A percentile compares a stretch with the other conserved stretches of the same genome.
phyloP scores from a whole-genome alignment of 1,140 invertebrate genomes.

The Magallana gigas region DNA sequence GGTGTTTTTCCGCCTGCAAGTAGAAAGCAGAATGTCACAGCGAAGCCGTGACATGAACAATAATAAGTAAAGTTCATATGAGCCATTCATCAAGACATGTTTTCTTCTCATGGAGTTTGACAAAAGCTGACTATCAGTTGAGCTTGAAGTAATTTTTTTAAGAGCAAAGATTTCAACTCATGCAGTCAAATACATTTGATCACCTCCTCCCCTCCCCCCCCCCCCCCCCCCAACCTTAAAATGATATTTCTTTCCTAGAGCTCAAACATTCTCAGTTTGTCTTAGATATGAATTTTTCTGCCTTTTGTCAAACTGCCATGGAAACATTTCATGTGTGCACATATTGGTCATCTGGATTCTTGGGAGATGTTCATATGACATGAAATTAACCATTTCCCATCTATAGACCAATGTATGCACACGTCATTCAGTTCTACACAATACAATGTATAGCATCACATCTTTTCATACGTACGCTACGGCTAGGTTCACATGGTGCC shows the following conservation, averaged over 20 bases:
- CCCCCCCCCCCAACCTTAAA: no score
- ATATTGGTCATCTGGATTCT: constrained; percentile 41
- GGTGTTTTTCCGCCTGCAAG: constrained; percentile 98
- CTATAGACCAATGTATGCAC: neutral
- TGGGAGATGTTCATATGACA: neutral
- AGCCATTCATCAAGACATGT: neutral
- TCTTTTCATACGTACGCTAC: constrained; percentile 65
- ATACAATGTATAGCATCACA: constrained; percentile 1
- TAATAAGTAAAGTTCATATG: neutral
- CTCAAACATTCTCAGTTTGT: neutral
- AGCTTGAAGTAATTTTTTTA: no score
- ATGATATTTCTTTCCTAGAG: constrained; percentile 19
- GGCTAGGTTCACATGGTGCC: neutral
- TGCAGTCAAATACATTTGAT: no score
- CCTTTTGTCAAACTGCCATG: constrained; percentile 15
- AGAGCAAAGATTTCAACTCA: no score
- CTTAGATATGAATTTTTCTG: neutral
- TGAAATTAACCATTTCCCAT: neutral
- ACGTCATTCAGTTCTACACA: neutral
- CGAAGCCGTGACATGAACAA: constrained; percentile 71
- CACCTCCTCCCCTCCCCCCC: no score
- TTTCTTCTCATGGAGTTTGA: neutral
- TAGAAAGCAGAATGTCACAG: constrained; percentile 77
- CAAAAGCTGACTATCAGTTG: neutral
- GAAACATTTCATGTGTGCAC: constrained; percentile 28